Conservation (phyloP, 2,113 vertebrate genomes). For the Acanthochromis polyacanthus region DNA sequence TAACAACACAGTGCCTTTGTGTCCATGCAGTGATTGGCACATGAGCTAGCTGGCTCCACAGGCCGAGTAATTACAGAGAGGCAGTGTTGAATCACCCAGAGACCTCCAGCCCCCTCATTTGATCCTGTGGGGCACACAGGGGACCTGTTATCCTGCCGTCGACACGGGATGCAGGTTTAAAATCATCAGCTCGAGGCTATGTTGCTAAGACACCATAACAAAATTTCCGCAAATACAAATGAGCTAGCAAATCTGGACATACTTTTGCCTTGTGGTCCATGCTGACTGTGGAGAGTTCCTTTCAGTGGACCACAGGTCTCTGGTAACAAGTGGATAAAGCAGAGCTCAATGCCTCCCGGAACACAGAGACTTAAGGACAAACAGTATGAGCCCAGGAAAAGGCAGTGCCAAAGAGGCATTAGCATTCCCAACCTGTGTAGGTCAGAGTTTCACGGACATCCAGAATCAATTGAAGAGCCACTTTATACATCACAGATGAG, state of each 20-base stretch:
- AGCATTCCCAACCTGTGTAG: conserved; percentile 41
- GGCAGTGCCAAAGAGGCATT: conserved; percentile 46
- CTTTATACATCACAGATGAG: background rate
- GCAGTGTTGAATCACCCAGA: conserved; percentile 66
- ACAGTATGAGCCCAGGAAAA: conserved; percentile 29
- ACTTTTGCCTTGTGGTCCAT: conserved; percentile 47
- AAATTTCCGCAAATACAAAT: conserved; percentile 73
- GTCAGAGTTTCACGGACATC: conserved; percentile 22
- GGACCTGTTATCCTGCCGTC: conserved; percentile 57
- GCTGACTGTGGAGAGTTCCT: conserved; percentile 56
- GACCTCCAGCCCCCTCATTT: conserved; percentile 63
- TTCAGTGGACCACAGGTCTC: conserved; percentile 53
- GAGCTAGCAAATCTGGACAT: conserved; percentile 41
- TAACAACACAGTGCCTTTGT: conserved; percentile 51
- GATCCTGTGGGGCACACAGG: conserved; percentile 48
- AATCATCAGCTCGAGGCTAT: conserved; percentile 57
- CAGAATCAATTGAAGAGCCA: conserved; percentile 8
- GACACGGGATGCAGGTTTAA: conserved; percentile 53
- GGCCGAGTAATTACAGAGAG: conserved; percentile 74
- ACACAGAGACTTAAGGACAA: conserved; percentile 46
- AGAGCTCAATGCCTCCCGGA: conserved; percentile 41
- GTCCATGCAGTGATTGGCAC: conserved; percentile 53
- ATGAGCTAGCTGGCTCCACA: conserved; percentile 45
- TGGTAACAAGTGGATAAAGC: conserved; percentile 43
- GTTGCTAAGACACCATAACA: conserved; percentile 71